Percentiles rank a stretch among this genome's conserved stretches.
Evolutionary conservation across 2,797 vertebrate species (phyloP).

Genomic region (Lutjanus argentimaculatus): DNA sequence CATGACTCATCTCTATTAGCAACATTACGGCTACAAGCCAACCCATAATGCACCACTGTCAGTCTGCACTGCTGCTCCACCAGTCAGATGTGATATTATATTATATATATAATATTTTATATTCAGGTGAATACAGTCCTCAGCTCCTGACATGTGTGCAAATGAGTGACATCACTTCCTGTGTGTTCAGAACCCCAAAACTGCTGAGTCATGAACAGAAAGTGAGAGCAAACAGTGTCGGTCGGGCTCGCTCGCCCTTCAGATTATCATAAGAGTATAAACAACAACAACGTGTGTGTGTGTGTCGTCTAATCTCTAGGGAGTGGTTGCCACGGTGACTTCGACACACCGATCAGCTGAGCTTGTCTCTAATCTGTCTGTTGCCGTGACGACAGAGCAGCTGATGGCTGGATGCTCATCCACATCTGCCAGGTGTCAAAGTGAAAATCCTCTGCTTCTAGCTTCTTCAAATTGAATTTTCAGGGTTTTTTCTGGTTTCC

Average conservation of each 20-base stretch:
- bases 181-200: neutral
- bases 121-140: too few relatives aligned
- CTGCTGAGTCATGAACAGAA: conserved; percentile 13
- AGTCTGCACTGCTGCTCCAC: too few relatives aligned
- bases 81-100: too few relatives aligned
- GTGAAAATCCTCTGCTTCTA: too few relatives aligned
- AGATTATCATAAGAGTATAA: conserved; percentile 3
- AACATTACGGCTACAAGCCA: too few relatives aligned
- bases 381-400: conserved; percentile 53
- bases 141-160: too few relatives aligned
- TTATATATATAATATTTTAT: too few relatives aligned
- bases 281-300: conserved; percentile 4
- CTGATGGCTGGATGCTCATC: neutral
- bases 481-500: too few relatives aligned
- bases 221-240: neutral
- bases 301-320: too few relatives aligned
- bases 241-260: neutral
- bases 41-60: neutral
- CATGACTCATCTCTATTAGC: too few relatives aligned
- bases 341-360: conserved; percentile 31
- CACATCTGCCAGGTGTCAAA: neutral
- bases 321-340: conserved; percentile 48
- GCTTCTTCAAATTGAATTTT: too few relatives aligned
- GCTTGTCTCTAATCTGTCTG: conserved; percentile 49
- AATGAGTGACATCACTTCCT: conserved; percentile 25